Percentiles rank a stretch among this genome's conserved stretches.
Conservation (phyloP, 2,797 vertebrate genomes). For the Platalea minor region DNA sequence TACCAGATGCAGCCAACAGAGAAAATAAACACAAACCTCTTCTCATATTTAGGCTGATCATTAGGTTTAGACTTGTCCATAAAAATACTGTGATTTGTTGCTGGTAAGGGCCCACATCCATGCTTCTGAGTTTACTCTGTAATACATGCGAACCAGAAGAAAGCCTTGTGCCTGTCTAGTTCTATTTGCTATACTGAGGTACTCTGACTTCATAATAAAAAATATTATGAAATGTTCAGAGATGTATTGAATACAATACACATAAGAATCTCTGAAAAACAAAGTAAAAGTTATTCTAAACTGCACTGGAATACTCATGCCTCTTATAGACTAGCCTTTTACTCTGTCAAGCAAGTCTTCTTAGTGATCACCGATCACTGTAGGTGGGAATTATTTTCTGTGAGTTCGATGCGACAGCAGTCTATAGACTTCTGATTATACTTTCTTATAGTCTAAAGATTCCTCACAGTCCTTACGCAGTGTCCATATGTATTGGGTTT, state of each 20-base stretch:
- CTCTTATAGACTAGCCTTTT: neutral
- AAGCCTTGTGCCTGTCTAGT: neutral
- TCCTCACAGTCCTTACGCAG: accelerated
- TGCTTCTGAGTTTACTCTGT: neutral
- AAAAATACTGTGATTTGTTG: neutral
- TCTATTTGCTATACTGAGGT: neutral
- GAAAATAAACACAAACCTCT: neutral
- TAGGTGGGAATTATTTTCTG: neutral
- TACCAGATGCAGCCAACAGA: constrained; percentile 27
- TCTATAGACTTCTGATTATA: neutral
- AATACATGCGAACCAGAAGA: neutral
- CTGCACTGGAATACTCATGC: neutral
- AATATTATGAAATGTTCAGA: neutral
- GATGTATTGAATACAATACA: neutral
- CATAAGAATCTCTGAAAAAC: neutral
- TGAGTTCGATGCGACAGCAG: neutral
- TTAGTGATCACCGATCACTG: neutral
- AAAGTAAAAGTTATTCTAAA: neutral
- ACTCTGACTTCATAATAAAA: neutral
- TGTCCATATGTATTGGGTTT: neutral
- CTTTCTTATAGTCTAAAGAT: neutral
- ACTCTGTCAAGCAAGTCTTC: neutral
- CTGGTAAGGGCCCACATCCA: neutral
- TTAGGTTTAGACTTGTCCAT: constrained; percentile 2
- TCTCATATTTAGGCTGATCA: neutral